Conservation (phyloP, 2,113 vertebrate genomes). For the Phocoena sinus region DNA sequence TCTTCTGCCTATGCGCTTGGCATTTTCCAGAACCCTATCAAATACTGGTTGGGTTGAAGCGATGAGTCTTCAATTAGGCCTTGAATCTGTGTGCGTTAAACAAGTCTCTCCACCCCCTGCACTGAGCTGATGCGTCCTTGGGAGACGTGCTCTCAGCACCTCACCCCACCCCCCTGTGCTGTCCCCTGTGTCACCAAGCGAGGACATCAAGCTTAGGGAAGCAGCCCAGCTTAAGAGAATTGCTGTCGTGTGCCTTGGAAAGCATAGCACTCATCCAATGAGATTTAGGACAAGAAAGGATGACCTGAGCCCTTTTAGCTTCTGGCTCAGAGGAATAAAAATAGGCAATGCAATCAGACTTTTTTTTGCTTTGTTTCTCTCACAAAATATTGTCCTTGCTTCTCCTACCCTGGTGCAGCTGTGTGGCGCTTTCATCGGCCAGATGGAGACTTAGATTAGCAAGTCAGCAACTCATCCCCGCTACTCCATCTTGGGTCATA, state of each 20-base stretch:
- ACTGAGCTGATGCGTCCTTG: background rate
- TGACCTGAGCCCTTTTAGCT: constrained; percentile 60
- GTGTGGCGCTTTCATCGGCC: constrained; percentile 3
- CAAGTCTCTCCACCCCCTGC: rapidly evolving
- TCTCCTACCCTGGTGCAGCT: constrained; percentile 19
- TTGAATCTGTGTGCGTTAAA: background rate
- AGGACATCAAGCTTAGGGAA: background rate
- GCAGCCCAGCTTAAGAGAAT: background rate
- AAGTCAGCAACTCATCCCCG: constrained; percentile 44
- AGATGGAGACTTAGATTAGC: constrained; percentile 30
- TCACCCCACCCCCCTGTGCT: background rate
- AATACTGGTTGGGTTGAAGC: background rate
- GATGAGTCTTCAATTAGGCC: background rate
- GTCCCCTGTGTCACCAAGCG: background rate
- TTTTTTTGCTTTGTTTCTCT: background rate
- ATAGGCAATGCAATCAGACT: constrained; percentile 47
- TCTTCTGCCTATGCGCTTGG: background rate
- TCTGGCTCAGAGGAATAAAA: constrained; percentile 72
- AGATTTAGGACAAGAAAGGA: constrained; percentile 62
- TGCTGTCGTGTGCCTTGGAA: background rate
- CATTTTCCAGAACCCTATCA: background rate
- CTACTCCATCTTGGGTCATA: constrained; percentile 35
- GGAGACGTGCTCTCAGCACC: background rate
- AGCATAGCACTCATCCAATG: background rate
- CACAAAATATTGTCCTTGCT: background rate